These are phyloP conservation scores for Diploscapter pachys DNA, from an alignment of 1,140 invertebrate genomes.

Conservation along the genomic window DNA sequence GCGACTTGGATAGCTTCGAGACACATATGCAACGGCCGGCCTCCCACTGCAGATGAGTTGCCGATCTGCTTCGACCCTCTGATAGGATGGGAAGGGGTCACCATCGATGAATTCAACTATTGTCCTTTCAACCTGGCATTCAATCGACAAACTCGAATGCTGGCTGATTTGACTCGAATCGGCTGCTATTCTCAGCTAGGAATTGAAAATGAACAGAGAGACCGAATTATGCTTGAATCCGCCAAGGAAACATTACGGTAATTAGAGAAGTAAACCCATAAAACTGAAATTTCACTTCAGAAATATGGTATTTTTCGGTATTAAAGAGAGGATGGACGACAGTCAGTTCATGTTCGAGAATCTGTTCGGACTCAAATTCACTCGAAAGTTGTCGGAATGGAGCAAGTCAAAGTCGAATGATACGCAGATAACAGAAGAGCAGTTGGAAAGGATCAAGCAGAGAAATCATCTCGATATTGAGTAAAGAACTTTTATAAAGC, in stretches of 20 bases:
- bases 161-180: slow-evolving; percentile 85
- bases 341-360: slow-evolving; percentile 94
- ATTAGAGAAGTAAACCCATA: not conserved
- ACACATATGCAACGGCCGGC: slow-evolving; percentile 77
- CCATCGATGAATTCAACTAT: slow-evolving; percentile 78
- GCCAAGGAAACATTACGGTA: slow-evolving; percentile 84
- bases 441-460: slow-evolving; percentile 72
- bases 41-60: slow-evolving; percentile 70
- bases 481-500: slow-evolving; percentile 21
- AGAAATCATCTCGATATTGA: slow-evolving; percentile 85
- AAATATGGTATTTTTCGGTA: slow-evolving; percentile 91
- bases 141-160: slow-evolving; percentile 94
- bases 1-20: slow-evolving; percentile 86
- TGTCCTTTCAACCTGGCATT: slow-evolving; percentile 88
- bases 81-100: slow-evolving; percentile 64
- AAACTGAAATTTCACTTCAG: slow-evolving; percentile 45
- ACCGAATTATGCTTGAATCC: slow-evolving; percentile 69
- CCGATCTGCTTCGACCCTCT: slow-evolving; percentile 63
- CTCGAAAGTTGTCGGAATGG: slow-evolving; percentile 43
- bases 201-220: slow-evolving; percentile 37
- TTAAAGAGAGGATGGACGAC: slow-evolving; percentile 89
- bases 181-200: slow-evolving; percentile 74
- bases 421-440: slow-evolving; percentile 72
- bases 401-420: slow-evolving; percentile 65
- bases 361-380: slow-evolving; percentile 80